Conservation (phyloP, 2,797 vertebrate genomes). For the Sciurus carolinensis region DNA sequence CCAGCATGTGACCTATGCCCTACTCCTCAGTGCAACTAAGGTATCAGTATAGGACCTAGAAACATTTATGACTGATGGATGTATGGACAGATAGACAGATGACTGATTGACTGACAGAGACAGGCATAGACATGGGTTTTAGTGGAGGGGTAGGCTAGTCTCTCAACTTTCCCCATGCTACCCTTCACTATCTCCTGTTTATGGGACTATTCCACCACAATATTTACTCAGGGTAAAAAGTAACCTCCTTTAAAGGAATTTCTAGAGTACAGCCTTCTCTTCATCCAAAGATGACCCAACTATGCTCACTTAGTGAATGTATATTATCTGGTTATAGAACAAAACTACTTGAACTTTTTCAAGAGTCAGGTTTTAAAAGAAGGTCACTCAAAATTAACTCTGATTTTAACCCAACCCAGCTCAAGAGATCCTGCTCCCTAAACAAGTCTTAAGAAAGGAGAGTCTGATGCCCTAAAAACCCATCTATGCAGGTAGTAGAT, state of each 20-base stretch:
- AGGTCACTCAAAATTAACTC: conserved; percentile 23
- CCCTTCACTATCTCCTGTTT: not conserved
- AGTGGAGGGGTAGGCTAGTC: not conserved
- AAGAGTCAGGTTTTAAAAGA: conserved; percentile 6
- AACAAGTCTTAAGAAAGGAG: not conserved
- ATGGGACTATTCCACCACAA: not conserved
- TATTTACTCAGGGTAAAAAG: not conserved
- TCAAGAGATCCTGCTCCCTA: conserved; percentile 29
- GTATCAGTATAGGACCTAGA: not conserved
- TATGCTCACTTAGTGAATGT: conserved; percentile 18
- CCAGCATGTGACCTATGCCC: not conserved
- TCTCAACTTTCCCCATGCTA: not conserved
- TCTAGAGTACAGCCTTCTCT: conserved; percentile 24
- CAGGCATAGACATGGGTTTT: not conserved
- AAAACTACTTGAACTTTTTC: conserved; percentile 28
- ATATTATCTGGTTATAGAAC: not conserved
- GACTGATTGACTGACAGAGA: not conserved
- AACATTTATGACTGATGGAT: no score
- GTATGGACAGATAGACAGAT: not conserved
- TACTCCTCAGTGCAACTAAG: not conserved
- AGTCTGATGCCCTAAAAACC: not conserved
- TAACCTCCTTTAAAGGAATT: conserved; percentile 49
- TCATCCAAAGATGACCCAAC: conserved; percentile 60
- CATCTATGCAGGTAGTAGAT: not conserved
- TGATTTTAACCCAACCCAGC: conserved; percentile 51